phyloP scores from a whole-genome alignment of 2,888 invertebrate species.

The Nomada hirtipes region DNA sequence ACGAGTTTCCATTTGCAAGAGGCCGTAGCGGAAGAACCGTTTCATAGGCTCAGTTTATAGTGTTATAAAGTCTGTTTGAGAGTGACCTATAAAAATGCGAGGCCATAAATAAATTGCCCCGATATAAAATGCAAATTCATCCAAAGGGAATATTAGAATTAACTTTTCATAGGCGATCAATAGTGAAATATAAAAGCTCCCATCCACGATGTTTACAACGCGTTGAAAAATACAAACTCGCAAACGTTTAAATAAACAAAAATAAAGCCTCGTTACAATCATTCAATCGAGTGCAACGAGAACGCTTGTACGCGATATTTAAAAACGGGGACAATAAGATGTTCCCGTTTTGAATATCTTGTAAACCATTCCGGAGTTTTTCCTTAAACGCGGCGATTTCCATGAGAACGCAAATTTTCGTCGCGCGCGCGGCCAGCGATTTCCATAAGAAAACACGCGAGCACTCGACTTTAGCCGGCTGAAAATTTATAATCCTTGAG shows the following conservation, averaged over 20 bases:
- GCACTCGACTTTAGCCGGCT: not conserved
- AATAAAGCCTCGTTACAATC: too few species aligned
- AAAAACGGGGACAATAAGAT: not conserved
- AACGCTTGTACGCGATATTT: not conserved
- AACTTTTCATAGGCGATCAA: not conserved
- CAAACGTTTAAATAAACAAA: too few species aligned
- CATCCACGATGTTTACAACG: not conserved
- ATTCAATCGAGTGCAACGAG: too few species aligned
- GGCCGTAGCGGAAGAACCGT: not conserved
- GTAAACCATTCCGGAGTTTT: too few species aligned
- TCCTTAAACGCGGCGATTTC: conserved; percentile 27
- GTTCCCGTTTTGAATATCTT: not conserved
- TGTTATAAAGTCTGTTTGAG: conserved; percentile 17
- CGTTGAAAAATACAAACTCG: not conserved
- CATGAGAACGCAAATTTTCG: conserved; percentile 44
- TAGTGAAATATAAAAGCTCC: not conserved
- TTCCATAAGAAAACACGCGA: conserved; percentile 58
- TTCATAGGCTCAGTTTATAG: conserved; percentile 22
- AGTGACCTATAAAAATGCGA: not conserved
- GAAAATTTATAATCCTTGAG: conserved; percentile 57
- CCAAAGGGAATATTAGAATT: not conserved
- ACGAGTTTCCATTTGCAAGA: conserved; percentile 18
- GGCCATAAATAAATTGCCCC: conserved; percentile 9
- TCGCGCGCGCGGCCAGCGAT: conserved; percentile 33
- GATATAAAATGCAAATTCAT: not conserved